These are phyloP conservation scores for Drosophila borborema DNA, from an alignment of 2,888 invertebrate species.

Conservation along the genomic window DNA sequence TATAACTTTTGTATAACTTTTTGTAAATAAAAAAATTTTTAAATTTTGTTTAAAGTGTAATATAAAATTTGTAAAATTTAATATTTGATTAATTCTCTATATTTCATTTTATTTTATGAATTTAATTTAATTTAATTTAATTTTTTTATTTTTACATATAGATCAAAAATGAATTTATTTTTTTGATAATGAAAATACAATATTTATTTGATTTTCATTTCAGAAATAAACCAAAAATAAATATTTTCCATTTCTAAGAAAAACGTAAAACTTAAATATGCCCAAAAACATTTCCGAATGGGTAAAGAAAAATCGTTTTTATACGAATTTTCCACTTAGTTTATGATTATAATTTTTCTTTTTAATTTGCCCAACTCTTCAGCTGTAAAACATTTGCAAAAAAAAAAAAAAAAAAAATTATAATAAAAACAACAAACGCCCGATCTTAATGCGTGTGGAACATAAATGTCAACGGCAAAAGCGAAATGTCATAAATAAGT, in stretches of 20 bases:
- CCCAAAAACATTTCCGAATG: not conserved
- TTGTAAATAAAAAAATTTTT: too few relatives aligned
- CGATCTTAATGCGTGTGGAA: conserved; percentile 43
- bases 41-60: too few relatives aligned
- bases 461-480: conserved; percentile 50
- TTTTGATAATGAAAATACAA: too few relatives aligned
- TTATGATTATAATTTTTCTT: not conserved
- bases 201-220: too few relatives aligned
- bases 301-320: not conserved
- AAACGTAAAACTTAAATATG: not conserved
- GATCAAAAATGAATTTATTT: not conserved
- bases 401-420: not conserved
- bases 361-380: not conserved
- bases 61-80: too few relatives aligned
- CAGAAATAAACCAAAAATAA: too few relatives aligned
- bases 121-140: too few relatives aligned
- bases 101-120: too few relatives aligned
- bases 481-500: conserved; percentile 54
- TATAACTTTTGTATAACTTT: too few relatives aligned
- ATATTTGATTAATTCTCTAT: too few relatives aligned
- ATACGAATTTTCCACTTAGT: not conserved
- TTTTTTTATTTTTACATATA: too few relatives aligned
- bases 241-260: not conserved
- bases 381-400: conserved; percentile 26
- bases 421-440: conserved; percentile 6